Percentiles rank a stretch among this genome's conserved stretches.
These are phyloP conservation scores for Sebastes trivittatus DNA, from an alignment of 2,797 vertebrate species.

Conservation along the genomic window DNA sequence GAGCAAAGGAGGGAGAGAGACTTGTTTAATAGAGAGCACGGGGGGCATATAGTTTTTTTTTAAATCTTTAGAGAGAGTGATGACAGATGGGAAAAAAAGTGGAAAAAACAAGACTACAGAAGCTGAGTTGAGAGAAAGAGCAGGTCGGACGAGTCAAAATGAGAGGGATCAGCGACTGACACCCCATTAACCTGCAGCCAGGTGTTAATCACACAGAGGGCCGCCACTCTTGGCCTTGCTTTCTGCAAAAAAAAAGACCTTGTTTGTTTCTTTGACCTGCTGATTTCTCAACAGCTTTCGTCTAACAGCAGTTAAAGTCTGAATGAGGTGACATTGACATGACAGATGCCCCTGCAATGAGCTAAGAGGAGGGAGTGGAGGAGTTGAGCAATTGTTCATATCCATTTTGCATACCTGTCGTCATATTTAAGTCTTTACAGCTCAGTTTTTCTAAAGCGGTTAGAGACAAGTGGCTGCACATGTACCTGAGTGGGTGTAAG, in stretches of 20 bases:
- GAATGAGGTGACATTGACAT: slow-evolving; percentile 41
- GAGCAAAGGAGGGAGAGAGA: slow-evolving; percentile 40
- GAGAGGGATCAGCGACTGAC: slow-evolving; percentile 42
- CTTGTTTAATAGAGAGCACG: slow-evolving; percentile 40
- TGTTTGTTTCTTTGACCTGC: slow-evolving; percentile 13
- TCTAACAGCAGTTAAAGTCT: slow-evolving; percentile 29
- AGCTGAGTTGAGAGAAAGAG: slow-evolving; percentile 45
- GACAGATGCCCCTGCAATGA: slow-evolving; percentile 48
- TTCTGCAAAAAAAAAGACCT: not conserved
- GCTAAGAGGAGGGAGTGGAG: slow-evolving; percentile 15
- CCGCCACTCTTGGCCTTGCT: slow-evolving; percentile 5
- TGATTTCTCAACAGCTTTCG: slow-evolving; percentile 55
- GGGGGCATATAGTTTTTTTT: not conserved
- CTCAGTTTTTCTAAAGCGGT: slow-evolving; percentile 36
- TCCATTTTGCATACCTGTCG: slow-evolving; percentile 58
- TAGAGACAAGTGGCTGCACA: slow-evolving; percentile 34
- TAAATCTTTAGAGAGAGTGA: slow-evolving; percentile 22
- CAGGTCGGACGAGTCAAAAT: slow-evolving; percentile 37
- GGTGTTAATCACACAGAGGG: slow-evolving; percentile 44
- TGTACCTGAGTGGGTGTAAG: slow-evolving; percentile 23
- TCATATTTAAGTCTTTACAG: slow-evolving; percentile 41
- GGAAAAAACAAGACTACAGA: slow-evolving; percentile 18
- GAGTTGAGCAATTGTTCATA: slow-evolving; percentile 42
- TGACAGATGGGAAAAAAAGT: slow-evolving; percentile 56
- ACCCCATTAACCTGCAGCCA: slow-evolving; percentile 66